Evolutionary conservation across 2,113 vertebrate species (phyloP).

Genomic region (Oceanites oceanicus): DNA sequence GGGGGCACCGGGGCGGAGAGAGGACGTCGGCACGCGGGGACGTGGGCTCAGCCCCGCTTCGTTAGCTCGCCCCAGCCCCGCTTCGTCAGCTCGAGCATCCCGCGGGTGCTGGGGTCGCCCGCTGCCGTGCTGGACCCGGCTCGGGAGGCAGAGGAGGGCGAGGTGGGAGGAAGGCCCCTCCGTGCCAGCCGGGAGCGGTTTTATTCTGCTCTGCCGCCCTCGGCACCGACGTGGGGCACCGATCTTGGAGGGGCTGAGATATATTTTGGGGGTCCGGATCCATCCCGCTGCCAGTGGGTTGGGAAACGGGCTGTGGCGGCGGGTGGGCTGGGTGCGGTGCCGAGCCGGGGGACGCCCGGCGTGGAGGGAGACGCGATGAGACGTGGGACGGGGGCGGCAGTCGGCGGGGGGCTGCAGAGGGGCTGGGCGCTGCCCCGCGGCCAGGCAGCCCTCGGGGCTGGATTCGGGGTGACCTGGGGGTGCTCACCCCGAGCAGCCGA

Average conservation of each 20-base stretch:
- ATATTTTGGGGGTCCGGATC: neutral
- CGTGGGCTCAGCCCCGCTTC: neutral
- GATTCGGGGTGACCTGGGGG: neutral
- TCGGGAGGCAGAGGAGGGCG: neutral
- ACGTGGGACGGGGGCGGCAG: rapidly evolving
- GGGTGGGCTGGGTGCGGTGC: neutral
- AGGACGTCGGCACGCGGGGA: neutral
- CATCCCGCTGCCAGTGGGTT: neutral
- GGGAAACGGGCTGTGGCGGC: neutral
- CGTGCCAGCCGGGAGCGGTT: neutral
- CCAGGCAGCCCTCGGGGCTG: rapidly evolving
- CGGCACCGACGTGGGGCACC: rapidly evolving
- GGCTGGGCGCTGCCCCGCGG: neutral
- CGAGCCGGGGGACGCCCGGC: neutral
- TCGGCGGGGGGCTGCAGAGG: neutral
- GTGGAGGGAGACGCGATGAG: neutral
- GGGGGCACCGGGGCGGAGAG: neutral
- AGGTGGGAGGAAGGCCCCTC: neutral
- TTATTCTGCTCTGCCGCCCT: neutral
- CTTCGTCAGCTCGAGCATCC: neutral
- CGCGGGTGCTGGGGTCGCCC: neutral
- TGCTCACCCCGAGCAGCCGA: no score
- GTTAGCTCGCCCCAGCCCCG: neutral
- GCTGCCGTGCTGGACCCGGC: neutral
- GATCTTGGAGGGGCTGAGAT: neutral